These are phyloP conservation scores for Cassiopea xamachana DNA, from an alignment of 30 jellyfish, hydroid and myxozoan genomes.

Conservation along the genomic window DNA sequence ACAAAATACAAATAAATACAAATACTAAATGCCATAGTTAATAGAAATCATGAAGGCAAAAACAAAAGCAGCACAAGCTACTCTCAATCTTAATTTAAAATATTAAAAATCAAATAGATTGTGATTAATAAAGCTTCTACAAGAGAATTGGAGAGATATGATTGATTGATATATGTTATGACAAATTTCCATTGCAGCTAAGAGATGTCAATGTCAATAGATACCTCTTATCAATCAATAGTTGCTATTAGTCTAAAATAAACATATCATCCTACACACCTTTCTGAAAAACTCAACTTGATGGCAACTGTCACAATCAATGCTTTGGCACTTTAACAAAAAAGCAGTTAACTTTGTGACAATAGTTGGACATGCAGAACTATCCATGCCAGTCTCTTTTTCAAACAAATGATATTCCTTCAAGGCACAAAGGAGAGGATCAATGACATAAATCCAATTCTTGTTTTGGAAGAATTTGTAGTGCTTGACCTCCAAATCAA, in stretches of 20 bases:
- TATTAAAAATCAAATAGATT: no score
- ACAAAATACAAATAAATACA: no score
- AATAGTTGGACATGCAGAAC: conserved; percentile 17
- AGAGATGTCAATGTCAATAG: no score
- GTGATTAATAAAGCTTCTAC: no score
- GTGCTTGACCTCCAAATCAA: conserved; percentile 47
- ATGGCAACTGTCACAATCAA: conserved; percentile 13
- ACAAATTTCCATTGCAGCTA: no score
- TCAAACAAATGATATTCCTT: conserved; percentile 53
- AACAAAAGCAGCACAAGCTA: no score
- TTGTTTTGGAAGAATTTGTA: conserved; percentile 17
- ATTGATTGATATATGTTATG: no score
- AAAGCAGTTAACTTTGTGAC: conserved; percentile 26
- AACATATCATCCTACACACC: conserved; percentile 1
- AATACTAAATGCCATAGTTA: no score
- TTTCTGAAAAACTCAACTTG: conserved; percentile 40
- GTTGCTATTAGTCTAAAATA: neutral
- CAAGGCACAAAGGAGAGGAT: conserved; percentile 55
- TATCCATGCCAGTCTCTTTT: conserved; percentile 21
- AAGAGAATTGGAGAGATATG: no score
- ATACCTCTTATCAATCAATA: no score
- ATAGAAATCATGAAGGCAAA: no score
- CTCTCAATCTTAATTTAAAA: no score
- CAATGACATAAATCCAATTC: conserved; percentile 45
- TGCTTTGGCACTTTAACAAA: conserved; percentile 30